A percentile compares a stretch with the other conserved stretches of the same genome.
Evolutionary conservation across 2,797 vertebrate species (phyloP).

Genomic region (Rhodeus uyekii): DNA sequence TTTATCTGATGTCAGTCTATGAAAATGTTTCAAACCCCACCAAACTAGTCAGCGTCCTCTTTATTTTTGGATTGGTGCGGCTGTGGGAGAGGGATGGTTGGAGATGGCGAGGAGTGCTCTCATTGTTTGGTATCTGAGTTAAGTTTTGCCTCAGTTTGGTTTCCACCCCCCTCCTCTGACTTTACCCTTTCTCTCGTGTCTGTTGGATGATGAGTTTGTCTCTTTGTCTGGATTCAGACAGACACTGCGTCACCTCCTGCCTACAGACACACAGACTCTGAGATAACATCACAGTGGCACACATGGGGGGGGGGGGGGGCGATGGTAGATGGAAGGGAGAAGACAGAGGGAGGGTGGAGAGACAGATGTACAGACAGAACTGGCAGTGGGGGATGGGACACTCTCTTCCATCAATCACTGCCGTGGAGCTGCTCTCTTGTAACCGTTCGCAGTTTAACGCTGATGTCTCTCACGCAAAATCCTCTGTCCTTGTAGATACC

Average conservation of each 20-base stretch:
- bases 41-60: conserved; percentile 44
- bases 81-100: conserved; percentile 53
- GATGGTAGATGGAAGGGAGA: conserved; percentile 35
- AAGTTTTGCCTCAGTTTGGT: conserved; percentile 79
- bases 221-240: conserved; percentile 86
- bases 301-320: conserved; percentile 66
- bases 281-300: conserved; percentile 86
- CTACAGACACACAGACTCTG: conserved; percentile 85
- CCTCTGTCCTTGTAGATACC: conserved; percentile 19
- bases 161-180: conserved; percentile 28
- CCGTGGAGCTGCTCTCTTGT: conserved; percentile 69
- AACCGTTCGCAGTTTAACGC: conserved; percentile 72
- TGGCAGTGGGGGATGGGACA: conserved; percentile 73
- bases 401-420: conserved; percentile 80
- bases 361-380: conserved; percentile 85
- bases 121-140: conserved; percentile 71
- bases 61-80: conserved; percentile 53
- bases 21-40: conserved; percentile 42
- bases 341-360: conserved; percentile 64
- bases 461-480: conserved; percentile 52
- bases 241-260: conserved; percentile 88
- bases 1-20: conserved; percentile 60
- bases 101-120: conserved; percentile 73
- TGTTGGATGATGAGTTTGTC: conserved; percentile 84
- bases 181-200: conserved; percentile 62